A percentile compares a stretch with the other conserved stretches of the same genome.
phyloP scores from a whole-genome alignment of 2,113 vertebrate genomes.

The Callithrix jacchus region DNA sequence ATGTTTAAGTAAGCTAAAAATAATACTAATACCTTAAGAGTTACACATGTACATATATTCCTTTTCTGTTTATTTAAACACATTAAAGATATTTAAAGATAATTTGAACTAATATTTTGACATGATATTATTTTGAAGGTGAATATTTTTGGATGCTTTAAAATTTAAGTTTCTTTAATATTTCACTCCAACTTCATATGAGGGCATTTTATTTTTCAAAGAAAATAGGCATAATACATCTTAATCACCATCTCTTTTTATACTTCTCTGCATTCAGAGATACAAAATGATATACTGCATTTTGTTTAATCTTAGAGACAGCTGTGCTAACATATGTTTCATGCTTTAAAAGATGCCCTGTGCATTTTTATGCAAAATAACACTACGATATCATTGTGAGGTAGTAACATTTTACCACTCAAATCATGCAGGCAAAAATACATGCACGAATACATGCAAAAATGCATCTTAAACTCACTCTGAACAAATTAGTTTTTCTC shows the following conservation, averaged over 20 bases:
- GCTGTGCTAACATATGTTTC: conserved; percentile 39
- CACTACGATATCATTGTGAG: background rate
- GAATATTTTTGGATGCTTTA: background rate
- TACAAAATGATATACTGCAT: background rate
- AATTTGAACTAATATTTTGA: background rate
- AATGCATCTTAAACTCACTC: background rate
- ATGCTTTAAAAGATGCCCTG: conserved; percentile 29
- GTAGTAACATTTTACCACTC: background rate
- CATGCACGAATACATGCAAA: background rate
- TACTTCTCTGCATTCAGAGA: conserved; percentile 33
- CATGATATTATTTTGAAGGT: background rate
- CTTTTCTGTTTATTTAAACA: background rate
- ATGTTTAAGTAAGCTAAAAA: background rate
- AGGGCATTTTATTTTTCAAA: conserved; percentile 33
- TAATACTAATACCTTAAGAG: background rate
- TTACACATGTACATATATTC: background rate
- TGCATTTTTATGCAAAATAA: conserved; percentile 40
- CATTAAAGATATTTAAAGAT: background rate
- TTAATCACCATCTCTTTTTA: conserved; percentile 9
- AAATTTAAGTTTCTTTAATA: background rate
- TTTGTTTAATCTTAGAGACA: conserved; percentile 48
- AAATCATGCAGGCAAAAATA: background rate
- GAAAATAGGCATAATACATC: background rate
- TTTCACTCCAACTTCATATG: background rate
- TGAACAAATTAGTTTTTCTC: background rate